Conservation (phyloP, 2,888 invertebrate species). For the Drosophila paranaensis region DNA sequence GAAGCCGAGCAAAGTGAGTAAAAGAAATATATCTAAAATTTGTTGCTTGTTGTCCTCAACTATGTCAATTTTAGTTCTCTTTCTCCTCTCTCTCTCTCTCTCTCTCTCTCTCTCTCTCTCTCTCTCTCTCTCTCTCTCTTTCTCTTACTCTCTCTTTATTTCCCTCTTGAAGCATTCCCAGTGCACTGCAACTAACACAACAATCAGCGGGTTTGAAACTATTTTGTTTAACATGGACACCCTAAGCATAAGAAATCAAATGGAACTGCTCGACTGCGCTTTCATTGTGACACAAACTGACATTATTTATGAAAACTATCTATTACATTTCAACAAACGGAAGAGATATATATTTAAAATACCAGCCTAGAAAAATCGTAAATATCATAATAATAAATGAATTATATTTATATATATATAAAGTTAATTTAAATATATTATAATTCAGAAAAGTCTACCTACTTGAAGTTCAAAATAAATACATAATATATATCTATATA, state of each 20-base stretch:
- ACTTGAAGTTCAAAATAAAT: no score
- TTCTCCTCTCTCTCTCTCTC: slow-evolving; percentile 3
- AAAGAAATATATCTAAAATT: slow-evolving; percentile 58
- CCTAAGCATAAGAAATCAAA: slow-evolving; percentile 6
- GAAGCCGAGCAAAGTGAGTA: slow-evolving; percentile 56
- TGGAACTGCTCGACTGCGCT: not conserved
- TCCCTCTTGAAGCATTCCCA: not conserved
- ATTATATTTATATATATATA: no score
- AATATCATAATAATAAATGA: no score
- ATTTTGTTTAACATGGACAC: slow-evolving; percentile 19
- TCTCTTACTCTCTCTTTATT: not conserved
- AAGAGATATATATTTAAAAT: no score
- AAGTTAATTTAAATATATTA: no score
- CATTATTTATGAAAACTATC: no score
- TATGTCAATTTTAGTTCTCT: slow-evolving; percentile 32
- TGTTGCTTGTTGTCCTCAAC: slow-evolving; percentile 22
- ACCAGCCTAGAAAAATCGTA: no score
- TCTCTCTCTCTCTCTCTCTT: not conserved
- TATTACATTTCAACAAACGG: no score
- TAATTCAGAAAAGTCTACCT: no score
- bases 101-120: slow-evolving; percentile 9
- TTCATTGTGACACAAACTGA: not conserved
- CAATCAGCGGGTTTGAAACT: slow-evolving; percentile 45
- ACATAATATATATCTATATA: no score
- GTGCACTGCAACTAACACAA: slow-evolving; percentile 22